Base-by-base conservation (phyloP, 2,888 invertebrate species). In the Steromphala cineraria region DNA sequence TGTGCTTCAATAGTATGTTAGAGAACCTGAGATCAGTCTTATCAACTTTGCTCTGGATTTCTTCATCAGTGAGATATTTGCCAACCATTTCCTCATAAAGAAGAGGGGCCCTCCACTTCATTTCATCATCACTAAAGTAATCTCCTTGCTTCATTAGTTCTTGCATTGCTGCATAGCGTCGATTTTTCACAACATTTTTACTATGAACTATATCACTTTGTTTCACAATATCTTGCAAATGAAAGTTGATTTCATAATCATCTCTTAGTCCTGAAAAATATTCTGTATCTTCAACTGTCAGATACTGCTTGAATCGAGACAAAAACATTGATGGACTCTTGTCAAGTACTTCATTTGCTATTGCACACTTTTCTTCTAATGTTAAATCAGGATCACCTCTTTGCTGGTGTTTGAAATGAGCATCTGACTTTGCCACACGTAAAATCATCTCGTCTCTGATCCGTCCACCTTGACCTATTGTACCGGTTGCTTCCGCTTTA, bases 41-140 rank as follows among this genome's bases (percentile, higher is more conserved):
- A 79, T 92, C 90, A 67, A 92, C 93, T 96, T 89, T 84, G 55
- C 88, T 87, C 84, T 95, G 94, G 81, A 95, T 95, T 92, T 98
- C 97, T 52, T 96, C 95, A 81, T 96, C 95, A 2, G 96, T 96
- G 85, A 98, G 93, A 93, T 96, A 98, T 89, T 96, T 96, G 0
- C 98, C 98, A 67, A 99, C 95, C 86, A 99, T 94, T 90, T 98
- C 96, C 85, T 98, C 97, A 94, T 97, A 99, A 0, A 98, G 94
- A 78, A 97, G 94, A 0, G 98, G 99, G 93, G 98, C 97, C 82
- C 99, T 94, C 87, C 95, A 96, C 95, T 97, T 97, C 98, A 99
- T 99, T 94, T 97, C 97, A 82, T 95, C 95, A 92, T 98, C 98
- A 92, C 96, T 96, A 90, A 99, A 99, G 93, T 98, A 98, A 36